phyloP scores from a whole-genome alignment of 1,140 invertebrate genomes.

The Episyrphus balteatus region DNA sequence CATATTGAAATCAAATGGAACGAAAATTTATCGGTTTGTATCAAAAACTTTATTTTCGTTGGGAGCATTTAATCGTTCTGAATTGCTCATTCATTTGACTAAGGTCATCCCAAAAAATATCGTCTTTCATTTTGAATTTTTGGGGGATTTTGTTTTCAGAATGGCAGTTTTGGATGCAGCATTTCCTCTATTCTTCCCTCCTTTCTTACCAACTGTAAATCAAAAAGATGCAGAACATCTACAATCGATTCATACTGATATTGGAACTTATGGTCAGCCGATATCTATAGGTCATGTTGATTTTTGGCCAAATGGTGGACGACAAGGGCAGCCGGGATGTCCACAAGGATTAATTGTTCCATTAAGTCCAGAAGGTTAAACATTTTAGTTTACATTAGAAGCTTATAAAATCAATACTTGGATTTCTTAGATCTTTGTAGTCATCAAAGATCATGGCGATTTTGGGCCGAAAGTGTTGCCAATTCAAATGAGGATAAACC shows the following conservation, averaged over 20 bases:
- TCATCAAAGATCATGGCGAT: conserved; percentile 45
- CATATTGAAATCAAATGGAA: too few relatives aligned
- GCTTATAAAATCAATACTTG: too few relatives aligned
- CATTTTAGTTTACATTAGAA: too few relatives aligned
- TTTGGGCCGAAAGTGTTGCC: conserved; percentile 42
- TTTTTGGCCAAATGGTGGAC: conserved; percentile 46
- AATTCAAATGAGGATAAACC: conserved; percentile 19
- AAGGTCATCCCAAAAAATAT: too few relatives aligned
- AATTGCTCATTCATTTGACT: too few relatives aligned
- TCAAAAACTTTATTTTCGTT: conserved; percentile 9
- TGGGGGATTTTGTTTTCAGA: conserved; percentile 27
- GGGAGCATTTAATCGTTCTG: too few relatives aligned
- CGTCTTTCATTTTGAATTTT: too few relatives aligned
- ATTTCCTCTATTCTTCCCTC: conserved; percentile 42
- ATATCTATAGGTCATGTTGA: conserved; percentile 41
- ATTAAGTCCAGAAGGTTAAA: neutral
- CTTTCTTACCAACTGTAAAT: conserved; percentile 42
- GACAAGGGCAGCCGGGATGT: conserved; percentile 41
- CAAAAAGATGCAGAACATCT: too few relatives aligned
- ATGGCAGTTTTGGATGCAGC: conserved; percentile 44
- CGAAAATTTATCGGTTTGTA: too few relatives aligned
- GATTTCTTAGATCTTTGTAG: conserved; percentile 45
- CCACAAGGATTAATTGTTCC: conserved; percentile 10
- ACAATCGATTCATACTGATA: too few relatives aligned
- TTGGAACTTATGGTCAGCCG: conserved; percentile 37